These are phyloP conservation scores for Nylanderia fulva DNA, from an alignment of 1,140 invertebrate species.

Conservation along the genomic window DNA sequence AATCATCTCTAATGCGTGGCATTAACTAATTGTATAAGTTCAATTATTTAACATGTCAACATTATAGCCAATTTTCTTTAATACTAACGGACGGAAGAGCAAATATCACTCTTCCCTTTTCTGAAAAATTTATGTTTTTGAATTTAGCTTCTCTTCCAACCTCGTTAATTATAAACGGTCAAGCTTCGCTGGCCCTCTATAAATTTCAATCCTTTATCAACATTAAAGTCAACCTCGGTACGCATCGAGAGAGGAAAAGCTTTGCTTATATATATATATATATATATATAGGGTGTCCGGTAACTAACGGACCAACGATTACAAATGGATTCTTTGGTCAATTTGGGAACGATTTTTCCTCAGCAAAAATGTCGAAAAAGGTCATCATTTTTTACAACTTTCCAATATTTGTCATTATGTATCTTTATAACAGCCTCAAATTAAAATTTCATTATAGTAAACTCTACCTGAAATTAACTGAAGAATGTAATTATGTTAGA, in stretches of 20 bases:
- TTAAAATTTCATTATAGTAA: too few species aligned
- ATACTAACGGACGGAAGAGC: not conserved
- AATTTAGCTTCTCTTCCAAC: not conserved
- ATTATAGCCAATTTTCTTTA: not conserved
- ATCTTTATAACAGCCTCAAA: too few species aligned
- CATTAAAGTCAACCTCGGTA: not conserved
- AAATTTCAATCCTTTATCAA: not conserved
- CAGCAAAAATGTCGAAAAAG: too few species aligned
- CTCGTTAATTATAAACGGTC: constrained; percentile 1
- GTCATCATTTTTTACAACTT: too few species aligned
- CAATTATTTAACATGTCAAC: not conserved
- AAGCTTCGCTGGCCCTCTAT: not conserved
- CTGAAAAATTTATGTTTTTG: not conserved
- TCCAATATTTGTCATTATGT: too few species aligned
- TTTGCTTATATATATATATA: too few species aligned
- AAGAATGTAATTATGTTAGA: too few species aligned
- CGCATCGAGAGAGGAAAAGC: not conserved
- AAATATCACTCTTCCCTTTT: not conserved
- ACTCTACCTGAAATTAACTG: too few species aligned
- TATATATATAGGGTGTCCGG: too few species aligned
- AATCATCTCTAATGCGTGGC: not conserved
- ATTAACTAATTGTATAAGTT: not conserved
- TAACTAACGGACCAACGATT: too few species aligned
- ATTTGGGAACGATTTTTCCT: too few species aligned
- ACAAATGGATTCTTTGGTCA: too few species aligned